Evolutionary conservation across 2,888 invertebrate genomes (phyloP).

Genomic region (Lapara coniferarum): DNA sequence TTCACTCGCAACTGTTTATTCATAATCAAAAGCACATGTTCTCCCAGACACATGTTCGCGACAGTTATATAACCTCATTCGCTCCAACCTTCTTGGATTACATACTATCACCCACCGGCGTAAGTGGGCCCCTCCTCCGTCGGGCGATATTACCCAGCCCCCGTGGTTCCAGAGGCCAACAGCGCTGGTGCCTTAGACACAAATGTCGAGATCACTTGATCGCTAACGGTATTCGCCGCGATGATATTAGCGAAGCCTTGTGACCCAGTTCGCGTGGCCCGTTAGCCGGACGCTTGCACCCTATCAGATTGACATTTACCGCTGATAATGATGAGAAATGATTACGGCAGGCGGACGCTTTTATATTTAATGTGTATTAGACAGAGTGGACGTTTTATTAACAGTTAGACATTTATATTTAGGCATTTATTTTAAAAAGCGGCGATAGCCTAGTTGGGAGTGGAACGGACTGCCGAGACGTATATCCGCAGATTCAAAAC

Average conservation of each 20-base stretch:
- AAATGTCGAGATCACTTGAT: slow-evolving; percentile 65
- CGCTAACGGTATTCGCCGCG: slow-evolving; percentile 65
- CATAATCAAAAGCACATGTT: slow-evolving; percentile 17
- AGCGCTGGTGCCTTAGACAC: slow-evolving; percentile 50
- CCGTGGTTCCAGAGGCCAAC: slow-evolving; percentile 39
- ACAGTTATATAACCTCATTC: slow-evolving; percentile 71
- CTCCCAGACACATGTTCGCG: slow-evolving; percentile 45
- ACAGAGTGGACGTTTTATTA: too few species aligned
- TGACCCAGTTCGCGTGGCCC: slow-evolving; percentile 73
- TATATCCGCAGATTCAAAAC: too few species aligned
- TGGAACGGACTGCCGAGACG: too few species aligned
- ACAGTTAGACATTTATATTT: too few species aligned
- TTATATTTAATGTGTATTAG: neutral
- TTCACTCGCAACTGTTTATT: slow-evolving; percentile 8
- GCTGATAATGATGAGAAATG: slow-evolving; percentile 25
- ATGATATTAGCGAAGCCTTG: slow-evolving; percentile 81
- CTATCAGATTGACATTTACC: slow-evolving; percentile 43
- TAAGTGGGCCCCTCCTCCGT: slow-evolving; percentile 40
- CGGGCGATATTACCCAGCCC: slow-evolving; percentile 28
- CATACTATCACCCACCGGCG: slow-evolving; percentile 45
- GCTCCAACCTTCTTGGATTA: slow-evolving; percentile 57
- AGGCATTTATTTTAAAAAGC: too few species aligned
- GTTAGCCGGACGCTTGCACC: slow-evolving; percentile 71
- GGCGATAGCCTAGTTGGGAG: too few species aligned
- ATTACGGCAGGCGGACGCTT: slow-evolving; percentile 23